phyloP scores from a whole-genome alignment of 2,797 vertebrate species.

The Sphenopsis melanotis region DNA sequence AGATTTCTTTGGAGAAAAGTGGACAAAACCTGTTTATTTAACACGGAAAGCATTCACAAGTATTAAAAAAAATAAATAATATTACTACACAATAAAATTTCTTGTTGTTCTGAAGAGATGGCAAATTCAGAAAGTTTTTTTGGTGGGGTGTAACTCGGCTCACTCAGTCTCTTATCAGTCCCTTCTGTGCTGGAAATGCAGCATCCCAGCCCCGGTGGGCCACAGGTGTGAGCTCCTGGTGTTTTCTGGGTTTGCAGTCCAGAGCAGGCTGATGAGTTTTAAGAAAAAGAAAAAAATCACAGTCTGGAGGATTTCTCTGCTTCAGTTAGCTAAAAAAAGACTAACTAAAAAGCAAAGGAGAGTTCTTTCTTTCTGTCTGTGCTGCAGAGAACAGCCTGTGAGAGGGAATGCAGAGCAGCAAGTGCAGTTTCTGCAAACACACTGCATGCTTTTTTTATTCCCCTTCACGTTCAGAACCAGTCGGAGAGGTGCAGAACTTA shows the following conservation, averaged over 20 bases:
- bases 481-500: not conserved
- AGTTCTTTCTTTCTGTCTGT: not conserved
- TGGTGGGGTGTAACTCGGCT: not conserved
- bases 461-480: not conserved
- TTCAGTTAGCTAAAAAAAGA: not conserved
- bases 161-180: not conserved
- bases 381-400: not conserved
- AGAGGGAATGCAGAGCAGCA: not conserved
- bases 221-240: not conserved
- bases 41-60: not conserved
- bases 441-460: fast-evolving
- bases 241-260: not conserved
- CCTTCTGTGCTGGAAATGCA: not conserved
- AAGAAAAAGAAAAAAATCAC: not conserved
- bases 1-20: not conserved
- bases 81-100: not conserved
- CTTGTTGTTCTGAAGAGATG: not conserved
- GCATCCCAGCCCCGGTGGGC: fast-evolving
- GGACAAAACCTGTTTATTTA: not conserved
- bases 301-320: not conserved
- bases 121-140: not conserved
- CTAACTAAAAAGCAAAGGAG: not conserved
- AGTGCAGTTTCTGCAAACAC: not conserved
- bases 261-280: not conserved
- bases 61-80: fast-evolving